phyloP scores from a whole-genome alignment of 2,113 vertebrate species.

The Setophaga petechia region DNA sequence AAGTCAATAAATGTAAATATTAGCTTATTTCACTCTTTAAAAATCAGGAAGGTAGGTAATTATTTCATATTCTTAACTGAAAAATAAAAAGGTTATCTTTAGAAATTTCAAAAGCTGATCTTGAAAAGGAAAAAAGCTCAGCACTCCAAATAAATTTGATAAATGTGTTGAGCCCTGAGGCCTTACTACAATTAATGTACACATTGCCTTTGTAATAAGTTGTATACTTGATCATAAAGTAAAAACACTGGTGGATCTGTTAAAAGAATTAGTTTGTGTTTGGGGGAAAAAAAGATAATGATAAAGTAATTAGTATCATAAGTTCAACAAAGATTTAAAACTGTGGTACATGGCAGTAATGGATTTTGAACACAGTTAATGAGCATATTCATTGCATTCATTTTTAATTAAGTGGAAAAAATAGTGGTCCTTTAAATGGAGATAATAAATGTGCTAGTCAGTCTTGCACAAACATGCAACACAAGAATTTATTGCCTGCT shows the following conservation, averaged over 20 bases:
- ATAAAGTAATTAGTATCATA: slow-evolving; percentile 27
- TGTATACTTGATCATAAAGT: not conserved
- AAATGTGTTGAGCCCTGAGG: not conserved
- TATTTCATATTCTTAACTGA: not conserved
- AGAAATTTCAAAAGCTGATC: not conserved
- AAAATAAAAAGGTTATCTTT: not conserved
- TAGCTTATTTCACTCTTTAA: not conserved
- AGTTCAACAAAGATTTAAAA: slow-evolving; percentile 44
- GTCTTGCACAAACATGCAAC: slow-evolving; percentile 57
- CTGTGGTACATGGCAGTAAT: not conserved
- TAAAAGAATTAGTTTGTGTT: not conserved
- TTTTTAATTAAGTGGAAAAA: slow-evolving; percentile 53
- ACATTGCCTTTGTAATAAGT: not conserved
- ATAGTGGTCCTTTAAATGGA: slow-evolving; percentile 34
- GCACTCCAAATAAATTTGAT: not conserved
- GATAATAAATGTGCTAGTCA: slow-evolving; percentile 53
- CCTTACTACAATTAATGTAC: not conserved
- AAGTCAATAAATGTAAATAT: not conserved
- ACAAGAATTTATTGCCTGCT: slow-evolving; percentile 61
- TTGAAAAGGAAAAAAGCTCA: not conserved
- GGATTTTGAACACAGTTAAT: slow-evolving; percentile 36
- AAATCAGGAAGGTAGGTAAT: not conserved
- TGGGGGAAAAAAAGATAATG: not conserved
- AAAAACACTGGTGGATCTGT: not conserved
- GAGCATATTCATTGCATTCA: slow-evolving; percentile 39